Evolutionary conservation across 2,797 vertebrate genomes (phyloP).

Genomic region (Siniperca obscura): DNA sequence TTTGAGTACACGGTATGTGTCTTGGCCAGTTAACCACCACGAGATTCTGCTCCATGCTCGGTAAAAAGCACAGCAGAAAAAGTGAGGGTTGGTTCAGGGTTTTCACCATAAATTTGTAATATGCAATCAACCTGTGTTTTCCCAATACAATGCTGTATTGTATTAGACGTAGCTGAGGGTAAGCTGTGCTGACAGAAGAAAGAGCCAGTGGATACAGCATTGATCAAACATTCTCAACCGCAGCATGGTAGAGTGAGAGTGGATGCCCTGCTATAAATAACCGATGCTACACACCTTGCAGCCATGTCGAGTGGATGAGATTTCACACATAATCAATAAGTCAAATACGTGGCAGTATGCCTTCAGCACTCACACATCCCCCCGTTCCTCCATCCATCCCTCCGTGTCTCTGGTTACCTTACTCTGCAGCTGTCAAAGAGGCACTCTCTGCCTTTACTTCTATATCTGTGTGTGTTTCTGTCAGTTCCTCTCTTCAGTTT

Average conservation of each 20-base stretch:
- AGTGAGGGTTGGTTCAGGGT: not conserved
- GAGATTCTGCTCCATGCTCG: slow-evolving; percentile 21
- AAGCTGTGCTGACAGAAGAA: slow-evolving; percentile 34
- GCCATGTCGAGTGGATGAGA: slow-evolving; percentile 69
- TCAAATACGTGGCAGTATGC: slow-evolving; percentile 63
- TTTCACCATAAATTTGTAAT: slow-evolving; percentile 48
- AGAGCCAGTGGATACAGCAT: slow-evolving; percentile 31
- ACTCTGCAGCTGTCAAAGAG: slow-evolving; percentile 29
- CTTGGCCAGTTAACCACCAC: slow-evolving; percentile 32
- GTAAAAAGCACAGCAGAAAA: not conserved
- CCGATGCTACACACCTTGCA: slow-evolving; percentile 64
- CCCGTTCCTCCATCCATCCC: slow-evolving; percentile 3
- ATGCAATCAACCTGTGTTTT: slow-evolving; percentile 29
- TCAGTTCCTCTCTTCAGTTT: slow-evolving; percentile 4
- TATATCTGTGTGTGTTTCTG: slow-evolving; percentile 17
- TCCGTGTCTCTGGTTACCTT: slow-evolving; percentile 27
- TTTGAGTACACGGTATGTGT: slow-evolving; percentile 38
- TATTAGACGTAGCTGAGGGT: slow-evolving; percentile 23
- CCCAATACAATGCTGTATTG: not conserved
- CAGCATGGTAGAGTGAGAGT: slow-evolving; percentile 41
- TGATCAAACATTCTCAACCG: slow-evolving; percentile 55
- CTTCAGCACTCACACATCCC: slow-evolving; percentile 31
- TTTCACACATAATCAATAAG: slow-evolving; percentile 82
- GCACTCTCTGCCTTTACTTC: not conserved
- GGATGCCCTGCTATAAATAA: slow-evolving; percentile 70